Evolutionary conservation across 2,888 invertebrate species (phyloP).

Genomic region (Andrena flavipes): DNA sequence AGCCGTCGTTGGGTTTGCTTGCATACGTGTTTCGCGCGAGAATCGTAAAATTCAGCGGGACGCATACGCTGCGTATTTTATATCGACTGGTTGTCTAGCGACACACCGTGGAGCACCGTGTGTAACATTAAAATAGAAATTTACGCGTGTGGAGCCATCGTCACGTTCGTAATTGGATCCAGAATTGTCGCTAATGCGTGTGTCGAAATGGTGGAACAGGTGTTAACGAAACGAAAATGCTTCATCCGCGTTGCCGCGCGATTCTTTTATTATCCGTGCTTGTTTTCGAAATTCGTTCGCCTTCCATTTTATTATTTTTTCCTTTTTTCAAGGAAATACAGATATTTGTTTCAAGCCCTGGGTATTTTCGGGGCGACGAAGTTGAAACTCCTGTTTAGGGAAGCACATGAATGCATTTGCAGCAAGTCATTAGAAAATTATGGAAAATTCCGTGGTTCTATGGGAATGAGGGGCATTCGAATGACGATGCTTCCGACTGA

Average conservation of each 20-base stretch:
- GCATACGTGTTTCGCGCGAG: background rate
- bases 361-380: too few species aligned
- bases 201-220: slow-evolving; percentile 3
- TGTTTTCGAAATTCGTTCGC: background rate
- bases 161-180: slow-evolving; percentile 37
- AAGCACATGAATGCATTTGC: background rate
- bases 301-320: background rate
- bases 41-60: background rate
- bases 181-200: slow-evolving; percentile 18
- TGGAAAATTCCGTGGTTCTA: slow-evolving; percentile 5
- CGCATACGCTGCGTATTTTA: background rate
- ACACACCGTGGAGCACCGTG: background rate
- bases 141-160: background rate
- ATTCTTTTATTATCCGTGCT: background rate
- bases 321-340: too few species aligned
- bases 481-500: slow-evolving; percentile 64
- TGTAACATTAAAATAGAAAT: slow-evolving; percentile 34
- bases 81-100: background rate
- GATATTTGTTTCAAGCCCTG: too few species aligned
- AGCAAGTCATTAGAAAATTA: background rate
- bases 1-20: background rate
- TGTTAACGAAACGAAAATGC: slow-evolving; percentile 18
- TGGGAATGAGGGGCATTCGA: slow-evolving; percentile 5
- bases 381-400: too few species aligned
- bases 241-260: background rate